phyloP scores from a whole-genome alignment of 2,888 invertebrate genomes.

The Brachynemurus nebulosus region DNA sequence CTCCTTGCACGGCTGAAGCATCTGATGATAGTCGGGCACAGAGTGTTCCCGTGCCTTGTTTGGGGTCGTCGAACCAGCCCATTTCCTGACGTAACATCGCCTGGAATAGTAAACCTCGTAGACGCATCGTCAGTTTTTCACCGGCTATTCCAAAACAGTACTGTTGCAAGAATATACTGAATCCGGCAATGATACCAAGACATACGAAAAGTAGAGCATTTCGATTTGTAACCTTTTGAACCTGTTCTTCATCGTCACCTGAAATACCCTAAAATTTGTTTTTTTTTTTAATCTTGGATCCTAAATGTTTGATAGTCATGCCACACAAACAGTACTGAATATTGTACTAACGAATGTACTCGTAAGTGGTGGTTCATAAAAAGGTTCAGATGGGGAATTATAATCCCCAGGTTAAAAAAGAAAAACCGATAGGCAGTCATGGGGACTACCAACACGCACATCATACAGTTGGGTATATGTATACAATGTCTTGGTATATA shows the following conservation, averaged over 20 bases:
- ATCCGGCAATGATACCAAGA: conserved; percentile 49
- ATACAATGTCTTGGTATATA: too few species aligned
- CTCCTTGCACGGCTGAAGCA: conserved; percentile 67
- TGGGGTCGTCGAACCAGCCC: conserved; percentile 57
- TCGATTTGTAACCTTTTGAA: conserved; percentile 40
- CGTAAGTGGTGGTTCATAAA: too few species aligned
- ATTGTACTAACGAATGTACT: too few species aligned
- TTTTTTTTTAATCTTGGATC: too few species aligned
- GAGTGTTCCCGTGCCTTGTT: conserved; percentile 59
- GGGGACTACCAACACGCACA: too few species aligned
- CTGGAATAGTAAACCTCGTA: conserved; percentile 50
- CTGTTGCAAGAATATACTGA: conserved; percentile 52
- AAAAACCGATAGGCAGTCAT: too few species aligned
- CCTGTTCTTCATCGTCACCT: conserved; percentile 31
- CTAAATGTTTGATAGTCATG: conserved; percentile 26
- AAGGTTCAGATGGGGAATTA: too few species aligned
- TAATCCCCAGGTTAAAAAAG: too few species aligned
- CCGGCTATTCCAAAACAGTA: conserved; percentile 63
- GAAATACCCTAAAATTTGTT: conserved; percentile 34
- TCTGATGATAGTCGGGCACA: conserved; percentile 63
- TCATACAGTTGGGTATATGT: too few species aligned
- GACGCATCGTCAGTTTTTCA: conserved; percentile 59
- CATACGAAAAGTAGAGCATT: conserved; percentile 53
- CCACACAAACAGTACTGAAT: conserved; percentile 14
- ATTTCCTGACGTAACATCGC: conserved; percentile 59